A percentile compares a stretch with the other conserved stretches of the same genome.
phyloP scores from a whole-genome alignment of 2,888 invertebrate species.

The Dryobotodes eremita region DNA sequence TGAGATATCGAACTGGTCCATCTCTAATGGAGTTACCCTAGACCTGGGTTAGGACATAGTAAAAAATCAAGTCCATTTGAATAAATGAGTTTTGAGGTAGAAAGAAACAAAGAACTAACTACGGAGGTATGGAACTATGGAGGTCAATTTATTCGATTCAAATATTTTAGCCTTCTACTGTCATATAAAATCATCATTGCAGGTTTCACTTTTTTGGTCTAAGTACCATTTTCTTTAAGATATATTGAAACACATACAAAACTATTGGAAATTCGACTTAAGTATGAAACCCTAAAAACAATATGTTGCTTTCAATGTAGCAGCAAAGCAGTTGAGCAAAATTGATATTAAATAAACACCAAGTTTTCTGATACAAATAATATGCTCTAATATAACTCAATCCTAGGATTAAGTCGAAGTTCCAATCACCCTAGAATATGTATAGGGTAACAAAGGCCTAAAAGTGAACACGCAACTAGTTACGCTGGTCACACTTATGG shows the following conservation, averaged over 20 bases:
- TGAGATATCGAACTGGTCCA: background rate
- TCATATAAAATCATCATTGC: background rate
- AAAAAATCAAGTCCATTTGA: background rate
- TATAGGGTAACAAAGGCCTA: no score
- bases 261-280: conserved; percentile 14
- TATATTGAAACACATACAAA: conserved; percentile 32
- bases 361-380: no score
- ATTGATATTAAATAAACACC: no score
- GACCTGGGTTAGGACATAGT: background rate
- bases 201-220: background rate
- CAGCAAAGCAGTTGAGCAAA: background rate
- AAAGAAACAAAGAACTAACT: background rate
- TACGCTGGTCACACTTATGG: background rate
- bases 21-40: background rate
- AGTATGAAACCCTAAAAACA: background rate
- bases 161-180: background rate
- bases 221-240: background rate
- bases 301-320: background rate
- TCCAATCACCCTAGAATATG: conserved; percentile 2
- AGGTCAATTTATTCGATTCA: background rate
- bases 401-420: conserved; percentile 6
- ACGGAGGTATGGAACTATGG: no score
- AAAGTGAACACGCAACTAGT: conserved; percentile 23
- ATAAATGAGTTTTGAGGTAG: background rate
- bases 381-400: background rate